Conservation (phyloP, 2,888 invertebrate species). For the Thalpophila matura region DNA sequence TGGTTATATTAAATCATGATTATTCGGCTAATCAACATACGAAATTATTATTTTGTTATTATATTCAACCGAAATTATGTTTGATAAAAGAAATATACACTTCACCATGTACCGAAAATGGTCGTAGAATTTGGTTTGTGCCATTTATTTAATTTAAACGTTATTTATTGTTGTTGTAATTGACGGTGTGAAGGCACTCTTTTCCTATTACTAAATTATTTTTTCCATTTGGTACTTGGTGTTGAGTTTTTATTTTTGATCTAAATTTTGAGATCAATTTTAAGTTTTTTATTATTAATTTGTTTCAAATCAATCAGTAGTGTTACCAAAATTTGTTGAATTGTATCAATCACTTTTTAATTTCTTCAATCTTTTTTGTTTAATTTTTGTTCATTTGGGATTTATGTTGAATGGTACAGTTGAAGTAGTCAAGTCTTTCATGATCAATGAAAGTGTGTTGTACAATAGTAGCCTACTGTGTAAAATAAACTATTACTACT, state of each 20-base stretch:
- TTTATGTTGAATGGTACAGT: slow-evolving; percentile 65
- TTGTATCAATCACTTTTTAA: slow-evolving; percentile 66
- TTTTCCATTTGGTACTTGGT: slow-evolving; percentile 87
- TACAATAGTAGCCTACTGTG: slow-evolving; percentile 88
- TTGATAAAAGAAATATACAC: slow-evolving; percentile 72
- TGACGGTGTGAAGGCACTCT: slow-evolving; percentile 77
- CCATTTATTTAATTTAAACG: slow-evolving; percentile 88
- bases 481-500: slow-evolving; percentile 87
- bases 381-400: slow-evolving; percentile 63
- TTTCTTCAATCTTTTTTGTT: slow-evolving; percentile 65
- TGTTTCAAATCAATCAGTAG: slow-evolving; percentile 78
- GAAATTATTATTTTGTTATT: slow-evolving; percentile 81
- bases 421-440: slow-evolving; percentile 85
- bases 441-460: slow-evolving; percentile 80
- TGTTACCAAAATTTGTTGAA: slow-evolving; percentile 79
- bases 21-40: slow-evolving; percentile 78
- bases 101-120: slow-evolving; percentile 85
- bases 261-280: slow-evolving; percentile 78
- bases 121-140: slow-evolving; percentile 87
- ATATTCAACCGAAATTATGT: slow-evolving; percentile 80
- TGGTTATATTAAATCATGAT: slow-evolving; percentile 79
- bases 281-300: slow-evolving; percentile 68
- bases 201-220: slow-evolving; percentile 83
- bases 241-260: slow-evolving; percentile 81
- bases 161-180: slow-evolving; percentile 85